Conservation (phyloP, 2,888 invertebrate genomes). For the Catocala sponsa region DNA sequence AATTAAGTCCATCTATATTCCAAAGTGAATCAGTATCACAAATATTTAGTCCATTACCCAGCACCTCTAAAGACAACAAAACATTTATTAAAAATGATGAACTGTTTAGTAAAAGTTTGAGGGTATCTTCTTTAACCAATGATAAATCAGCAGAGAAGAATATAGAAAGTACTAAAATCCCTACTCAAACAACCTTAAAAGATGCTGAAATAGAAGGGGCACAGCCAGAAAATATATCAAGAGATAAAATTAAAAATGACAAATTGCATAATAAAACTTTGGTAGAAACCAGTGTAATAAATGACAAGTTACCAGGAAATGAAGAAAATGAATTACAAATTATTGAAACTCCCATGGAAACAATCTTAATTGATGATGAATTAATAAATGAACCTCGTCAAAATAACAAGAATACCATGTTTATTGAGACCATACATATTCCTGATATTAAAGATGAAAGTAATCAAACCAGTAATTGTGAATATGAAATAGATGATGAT, state of each 20-base stretch:
- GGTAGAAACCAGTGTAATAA: neutral
- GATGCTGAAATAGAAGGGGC: too few species aligned
- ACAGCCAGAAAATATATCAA: too few species aligned
- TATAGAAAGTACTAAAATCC: too few species aligned
- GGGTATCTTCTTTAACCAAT: conserved; percentile 1
- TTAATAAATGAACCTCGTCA: neutral
- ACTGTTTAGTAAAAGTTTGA: conserved; percentile 58
- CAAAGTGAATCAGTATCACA: conserved; percentile 10
- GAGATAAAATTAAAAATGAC: too few species aligned
- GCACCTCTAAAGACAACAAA: conserved; percentile 64
- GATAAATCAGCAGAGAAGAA: too few species aligned
- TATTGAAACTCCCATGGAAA: conserved; percentile 49
- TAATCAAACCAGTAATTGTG: neutral
- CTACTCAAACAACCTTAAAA: too few species aligned
- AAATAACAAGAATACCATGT: neutral
- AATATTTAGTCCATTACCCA: conserved; percentile 65
- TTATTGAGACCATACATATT: neutral
- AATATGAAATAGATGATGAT: conserved; percentile 31
- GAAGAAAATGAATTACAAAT: conserved; percentile 33
- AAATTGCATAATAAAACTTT: too few species aligned
- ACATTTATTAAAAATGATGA: conserved; percentile 63
- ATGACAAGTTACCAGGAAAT: conserved; percentile 12
- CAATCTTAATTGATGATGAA: conserved; percentile 46
- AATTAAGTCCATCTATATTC: conserved; percentile 19
- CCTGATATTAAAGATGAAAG: neutral